Conservation (phyloP, 1,140 invertebrate genomes). For the Vanessa atalanta region DNA sequence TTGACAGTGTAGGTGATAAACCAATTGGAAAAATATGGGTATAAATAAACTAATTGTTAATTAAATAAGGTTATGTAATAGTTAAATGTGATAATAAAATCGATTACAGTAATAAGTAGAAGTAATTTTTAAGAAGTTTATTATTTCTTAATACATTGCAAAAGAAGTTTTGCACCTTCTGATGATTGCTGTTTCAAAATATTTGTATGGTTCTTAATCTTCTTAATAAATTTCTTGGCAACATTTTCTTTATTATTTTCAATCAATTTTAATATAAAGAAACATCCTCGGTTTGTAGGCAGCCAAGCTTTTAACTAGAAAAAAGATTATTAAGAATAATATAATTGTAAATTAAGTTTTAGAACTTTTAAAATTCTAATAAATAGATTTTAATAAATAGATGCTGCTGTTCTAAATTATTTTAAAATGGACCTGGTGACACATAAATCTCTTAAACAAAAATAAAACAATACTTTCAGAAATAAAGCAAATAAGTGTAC, state of each 20-base stretch:
- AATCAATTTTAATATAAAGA: slow-evolving; percentile 73
- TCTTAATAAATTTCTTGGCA: slow-evolving; percentile 55
- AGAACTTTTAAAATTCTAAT: background rate
- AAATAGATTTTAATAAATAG: no score
- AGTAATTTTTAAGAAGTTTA: slow-evolving; percentile 35
- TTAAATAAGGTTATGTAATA: slow-evolving; percentile 31
- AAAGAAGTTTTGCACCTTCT: slow-evolving; percentile 71
- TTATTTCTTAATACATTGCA: slow-evolving; percentile 67
- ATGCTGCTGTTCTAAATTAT: background rate
- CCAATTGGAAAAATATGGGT: slow-evolving; percentile 72
- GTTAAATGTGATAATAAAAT: slow-evolving; percentile 15
- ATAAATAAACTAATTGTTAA: slow-evolving; percentile 6
- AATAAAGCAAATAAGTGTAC: no score
- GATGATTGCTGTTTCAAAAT: slow-evolving; percentile 66
- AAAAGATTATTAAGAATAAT: background rate
- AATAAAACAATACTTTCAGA: no score
- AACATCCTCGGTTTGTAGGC: slow-evolving; percentile 76
- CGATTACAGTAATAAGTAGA: slow-evolving; percentile 29
- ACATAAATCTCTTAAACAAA: no score
- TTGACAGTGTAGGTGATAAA: slow-evolving; percentile 62
- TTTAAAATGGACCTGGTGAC: no score
- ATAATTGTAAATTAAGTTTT: background rate
- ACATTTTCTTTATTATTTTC: slow-evolving; percentile 67
- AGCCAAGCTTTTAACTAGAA: slow-evolving; percentile 73
- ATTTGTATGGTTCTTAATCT: slow-evolving; percentile 54